Evolutionary conservation across 2,888 invertebrate genomes (phyloP), one percentile per base, ranked within the genome.

Genomic region (Hirtodrosophila histrioides): DNA sequence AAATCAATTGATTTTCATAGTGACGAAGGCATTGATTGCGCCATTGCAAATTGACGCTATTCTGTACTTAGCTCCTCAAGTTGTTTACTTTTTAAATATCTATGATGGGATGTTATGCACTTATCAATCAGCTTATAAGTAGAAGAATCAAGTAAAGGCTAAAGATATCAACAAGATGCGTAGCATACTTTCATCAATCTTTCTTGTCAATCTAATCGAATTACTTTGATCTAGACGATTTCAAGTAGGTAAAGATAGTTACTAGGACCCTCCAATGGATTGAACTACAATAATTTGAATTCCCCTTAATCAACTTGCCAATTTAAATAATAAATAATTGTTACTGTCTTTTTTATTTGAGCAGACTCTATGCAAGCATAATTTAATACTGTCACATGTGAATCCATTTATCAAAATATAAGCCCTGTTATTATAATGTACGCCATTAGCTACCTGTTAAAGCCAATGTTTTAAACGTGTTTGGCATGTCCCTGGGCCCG

Each of bases 11-110:
- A 46, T 81, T 78, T 74, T 31, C 78, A 66, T 62, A 78, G 86
- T 83, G 86, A 84, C 84, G 84, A 83, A 74, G 45, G 79, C 82
- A 78, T 75, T 86, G 82, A 83, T 86, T 83, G 86, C 48, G 60
- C 57, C 60, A 70, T 62, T 50, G 40, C 58, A 50, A 73, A 37
- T 55, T 45, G 23, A 29, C 17, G 51, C 23, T 33, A n/a, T 44
- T 17, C 12, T 29, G 8, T n/a, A 45, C 6, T 35, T 17, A 8
- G 11, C 23, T 49, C 23, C 17, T 36, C 10, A 31, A 55, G 12
- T 51, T 33, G 31, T 35, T 45, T 50, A 39, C 6, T 31, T 3
- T 9, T 29, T 27, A 35, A 40, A 66, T 46, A 54, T 44, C 44
- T 37, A 33, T 54, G 24, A 2, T 55, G 29, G 17, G 27, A 51